Evolutionary conservation across 2,888 invertebrate species (phyloP).

Genomic region (Cheilosia urbana): DNA sequence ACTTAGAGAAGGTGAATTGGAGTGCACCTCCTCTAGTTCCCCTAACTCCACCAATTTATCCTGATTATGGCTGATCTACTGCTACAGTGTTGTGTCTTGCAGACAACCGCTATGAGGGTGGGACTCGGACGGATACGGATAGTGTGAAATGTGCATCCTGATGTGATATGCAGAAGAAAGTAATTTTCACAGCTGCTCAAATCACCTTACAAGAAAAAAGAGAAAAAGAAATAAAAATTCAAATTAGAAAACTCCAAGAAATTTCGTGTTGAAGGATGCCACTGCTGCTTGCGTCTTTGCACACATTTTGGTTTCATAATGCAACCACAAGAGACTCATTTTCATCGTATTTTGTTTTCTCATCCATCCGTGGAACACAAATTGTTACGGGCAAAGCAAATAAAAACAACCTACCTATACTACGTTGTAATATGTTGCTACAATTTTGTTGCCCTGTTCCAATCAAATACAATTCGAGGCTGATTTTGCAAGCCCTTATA

Average conservation of each 20-base stretch:
- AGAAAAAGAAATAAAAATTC: conserved; percentile 40
- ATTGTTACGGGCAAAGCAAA: not conserved
- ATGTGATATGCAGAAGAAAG: conserved; percentile 54
- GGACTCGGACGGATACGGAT: conserved; percentile 16
- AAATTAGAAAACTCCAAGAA: conserved; percentile 65
- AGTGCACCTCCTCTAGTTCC: conserved; percentile 36
- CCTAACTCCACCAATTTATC: conserved; percentile 45
- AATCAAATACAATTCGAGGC: no score
- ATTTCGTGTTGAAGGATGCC: conserved; percentile 46
- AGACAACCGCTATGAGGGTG: conserved; percentile 17
- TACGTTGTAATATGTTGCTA: not conserved
- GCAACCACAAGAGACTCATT: conserved; percentile 32
- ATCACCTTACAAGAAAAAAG: conserved; percentile 55
- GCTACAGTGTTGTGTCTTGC: conserved; percentile 43
- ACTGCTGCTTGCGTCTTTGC: conserved; percentile 37
- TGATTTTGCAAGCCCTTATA: no score
- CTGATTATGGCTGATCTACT: conserved; percentile 64
- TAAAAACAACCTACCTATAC: not conserved
- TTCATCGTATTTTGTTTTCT: not conserved
- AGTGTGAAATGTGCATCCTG: conserved; percentile 58
- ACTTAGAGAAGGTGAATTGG: conserved; percentile 63
- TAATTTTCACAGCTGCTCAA: conserved; percentile 67
- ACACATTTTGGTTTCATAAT: conserved; percentile 47
- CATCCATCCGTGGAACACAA: not conserved
- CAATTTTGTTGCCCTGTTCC: no score